These are phyloP conservation scores for Drosophila fuyamai DNA, from an alignment of 1,140 invertebrate genomes.

Conservation along the genomic window DNA sequence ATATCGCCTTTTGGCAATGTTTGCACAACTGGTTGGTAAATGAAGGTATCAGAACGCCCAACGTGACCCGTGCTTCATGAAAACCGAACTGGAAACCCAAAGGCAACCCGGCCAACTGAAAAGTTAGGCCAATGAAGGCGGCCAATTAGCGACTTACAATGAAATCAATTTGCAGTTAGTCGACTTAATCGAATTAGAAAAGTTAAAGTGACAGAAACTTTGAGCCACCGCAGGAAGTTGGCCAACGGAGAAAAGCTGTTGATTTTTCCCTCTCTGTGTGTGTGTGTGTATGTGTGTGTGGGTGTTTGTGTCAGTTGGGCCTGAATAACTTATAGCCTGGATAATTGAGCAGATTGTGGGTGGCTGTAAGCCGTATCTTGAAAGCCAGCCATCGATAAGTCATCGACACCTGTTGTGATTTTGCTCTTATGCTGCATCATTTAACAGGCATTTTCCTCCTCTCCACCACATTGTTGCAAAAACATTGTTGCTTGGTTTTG, in stretches of 20 bases:
- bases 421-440: not conserved
- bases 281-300: not conserved
- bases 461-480: not conserved
- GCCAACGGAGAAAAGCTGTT: slow-evolving; percentile 30
- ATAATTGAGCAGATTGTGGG: slow-evolving; percentile 40
- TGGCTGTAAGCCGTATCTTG: not conserved
- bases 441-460: not conserved
- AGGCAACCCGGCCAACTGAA: slow-evolving; percentile 12
- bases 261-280: slow-evolving; percentile 21
- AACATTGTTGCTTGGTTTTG: slow-evolving; percentile 3
- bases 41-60: slow-evolving; percentile 4
- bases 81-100: not conserved
- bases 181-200: slow-evolving; percentile 74
- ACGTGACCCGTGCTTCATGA: slow-evolving; percentile 1
- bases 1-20: slow-evolving; percentile 53
- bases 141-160: slow-evolving; percentile 74
- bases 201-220: slow-evolving; percentile 70
- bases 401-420: slow-evolving; percentile 31
- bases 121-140: slow-evolving; percentile 53
- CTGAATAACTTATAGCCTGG: slow-evolving; percentile 36
- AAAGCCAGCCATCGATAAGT: slow-evolving; percentile 28
- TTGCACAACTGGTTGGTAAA: slow-evolving; percentile 60
- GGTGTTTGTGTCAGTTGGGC: not conserved
- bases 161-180: slow-evolving; percentile 75
- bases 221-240: slow-evolving; percentile 41